These are phyloP conservation scores for Chaunax sp. DNA, from an alignment of 2,797 vertebrate species.

Conservation along the genomic window DNA sequence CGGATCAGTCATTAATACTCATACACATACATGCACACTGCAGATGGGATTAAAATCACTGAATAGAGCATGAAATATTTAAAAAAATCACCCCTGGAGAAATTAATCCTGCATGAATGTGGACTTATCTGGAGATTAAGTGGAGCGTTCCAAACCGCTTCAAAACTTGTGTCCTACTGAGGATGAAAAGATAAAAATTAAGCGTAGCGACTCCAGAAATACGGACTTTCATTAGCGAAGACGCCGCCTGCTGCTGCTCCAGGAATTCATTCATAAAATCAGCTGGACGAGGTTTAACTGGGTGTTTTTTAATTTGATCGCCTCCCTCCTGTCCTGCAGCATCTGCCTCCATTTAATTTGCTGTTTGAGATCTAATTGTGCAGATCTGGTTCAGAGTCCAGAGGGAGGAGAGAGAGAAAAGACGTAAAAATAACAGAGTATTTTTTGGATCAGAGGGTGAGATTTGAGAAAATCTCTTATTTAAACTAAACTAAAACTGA, in stretches of 20 bases:
- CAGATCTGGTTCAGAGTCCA: conserved; percentile 54
- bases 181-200: background rate
- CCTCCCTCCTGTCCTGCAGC: conserved; percentile 51
- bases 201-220: background rate
- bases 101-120: conserved; percentile 46
- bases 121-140: conserved; percentile 29
- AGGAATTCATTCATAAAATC: conserved; percentile 4
- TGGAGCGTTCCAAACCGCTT: conserved; percentile 31
- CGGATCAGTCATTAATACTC: conserved; percentile 30
- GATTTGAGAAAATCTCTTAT: too few species aligned
- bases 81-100: conserved; percentile 36
- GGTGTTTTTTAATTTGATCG: conserved; percentile 21
- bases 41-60: conserved; percentile 46
- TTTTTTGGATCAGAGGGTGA: too few species aligned
- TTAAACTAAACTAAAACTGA: too few species aligned
- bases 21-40: conserved; percentile 27
- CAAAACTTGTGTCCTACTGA: background rate
- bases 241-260: too few species aligned
- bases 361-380: conserved; percentile 67
- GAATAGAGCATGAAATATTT: conserved; percentile 40
- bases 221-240: too few species aligned
- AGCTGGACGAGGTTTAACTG: conserved; percentile 7
- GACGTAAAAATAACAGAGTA: too few species aligned
- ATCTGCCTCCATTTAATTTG: conserved; percentile 66
- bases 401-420: conserved; percentile 29